Percentiles rank a stretch among this genome's conserved stretches.
These are phyloP conservation scores for Blastobasis adustella DNA, from an alignment of 2,888 invertebrate species.

Conservation along the genomic window DNA sequence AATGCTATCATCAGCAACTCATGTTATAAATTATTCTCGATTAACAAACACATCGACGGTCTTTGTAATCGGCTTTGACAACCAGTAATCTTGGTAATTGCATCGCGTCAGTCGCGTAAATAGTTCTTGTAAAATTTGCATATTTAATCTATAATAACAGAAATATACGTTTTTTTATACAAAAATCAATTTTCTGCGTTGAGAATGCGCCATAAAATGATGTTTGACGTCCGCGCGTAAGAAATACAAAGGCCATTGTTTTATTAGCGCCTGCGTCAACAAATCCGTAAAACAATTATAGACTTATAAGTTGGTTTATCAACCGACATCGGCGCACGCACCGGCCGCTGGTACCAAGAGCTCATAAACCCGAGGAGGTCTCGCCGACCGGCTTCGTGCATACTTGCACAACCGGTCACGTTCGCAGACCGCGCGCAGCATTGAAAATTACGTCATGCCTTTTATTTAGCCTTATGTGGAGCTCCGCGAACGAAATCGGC, in stretches of 20 bases:
- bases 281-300: not conserved
- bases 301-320: not conserved
- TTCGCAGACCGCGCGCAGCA: conserved; percentile 53
- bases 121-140: too few relatives aligned
- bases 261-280: not conserved
- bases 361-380: conserved; percentile 41
- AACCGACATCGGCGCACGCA: conserved; percentile 9
- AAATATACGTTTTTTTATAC: too few relatives aligned
- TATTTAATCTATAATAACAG: too few relatives aligned
- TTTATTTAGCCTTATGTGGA: conserved; percentile 63
- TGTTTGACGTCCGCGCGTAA: too few relatives aligned
- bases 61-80: too few relatives aligned
- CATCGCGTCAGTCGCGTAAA: too few relatives aligned
- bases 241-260: not conserved
- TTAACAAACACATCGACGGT: too few relatives aligned
- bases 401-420: conserved; percentile 60
- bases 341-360: conserved; percentile 48
- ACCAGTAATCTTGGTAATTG: too few relatives aligned
- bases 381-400: conserved; percentile 32
- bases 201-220: too few relatives aligned
- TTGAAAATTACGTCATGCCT: conserved; percentile 64
- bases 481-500: conserved; percentile 43
- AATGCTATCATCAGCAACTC: too few relatives aligned
- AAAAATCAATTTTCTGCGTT: too few relatives aligned
- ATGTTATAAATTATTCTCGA: too few relatives aligned